Base-by-base conservation (phyloP, 2,797 vertebrate genomes). In the Pangasius sanitwongsei region DNA sequence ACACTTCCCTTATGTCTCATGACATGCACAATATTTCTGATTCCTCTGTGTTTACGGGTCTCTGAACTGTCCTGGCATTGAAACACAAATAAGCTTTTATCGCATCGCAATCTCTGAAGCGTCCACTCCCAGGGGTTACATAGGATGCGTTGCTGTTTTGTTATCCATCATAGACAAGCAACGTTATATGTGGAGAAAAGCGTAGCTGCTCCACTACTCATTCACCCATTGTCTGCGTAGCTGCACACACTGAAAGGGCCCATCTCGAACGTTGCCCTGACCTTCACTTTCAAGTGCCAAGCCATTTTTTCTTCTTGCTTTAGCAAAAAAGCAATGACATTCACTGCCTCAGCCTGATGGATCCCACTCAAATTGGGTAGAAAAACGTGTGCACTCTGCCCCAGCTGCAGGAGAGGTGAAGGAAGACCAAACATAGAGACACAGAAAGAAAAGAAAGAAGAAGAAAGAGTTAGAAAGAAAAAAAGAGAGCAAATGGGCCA, bases 181-280 rank as follows among this genome's bases (percentile, higher is more conserved):
- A 69, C 83, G n/a, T 69, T 85, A 53, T 69, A 86, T 87, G 87
- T 89, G 72, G 87, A 89, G 11, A 23, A 93, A 92, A 93, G 85
- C 57, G 89, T 59, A 87, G 90, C 86, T 91, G 48, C 85, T 91
- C 85, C 69, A 89, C 89, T 89, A 41, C 85, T 75, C 75, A 72
- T 87, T 91, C 86, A 90, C 70, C 89, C 69, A 75, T 89, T 91
- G 86, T 92, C 70, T 89, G 15, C 67, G 80, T 78, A 87, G 74
- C 89, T 80, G 91, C 85, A 91, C 90, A 90, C 69, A 84, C 86
- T 91, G 92, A 89, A 93, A 93, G 92, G 86, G 28, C 85, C 91
- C 88, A 57, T 82, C 75, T 91, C 88, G 87, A 95, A 93, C 91
- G 93, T 93, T 92, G 91, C 59, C 31, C 78, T 92, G 90, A 92